These are phyloP conservation scores for Drosophila demipolita DNA, from an alignment of 2,888 invertebrate species.

Conservation along the genomic window DNA sequence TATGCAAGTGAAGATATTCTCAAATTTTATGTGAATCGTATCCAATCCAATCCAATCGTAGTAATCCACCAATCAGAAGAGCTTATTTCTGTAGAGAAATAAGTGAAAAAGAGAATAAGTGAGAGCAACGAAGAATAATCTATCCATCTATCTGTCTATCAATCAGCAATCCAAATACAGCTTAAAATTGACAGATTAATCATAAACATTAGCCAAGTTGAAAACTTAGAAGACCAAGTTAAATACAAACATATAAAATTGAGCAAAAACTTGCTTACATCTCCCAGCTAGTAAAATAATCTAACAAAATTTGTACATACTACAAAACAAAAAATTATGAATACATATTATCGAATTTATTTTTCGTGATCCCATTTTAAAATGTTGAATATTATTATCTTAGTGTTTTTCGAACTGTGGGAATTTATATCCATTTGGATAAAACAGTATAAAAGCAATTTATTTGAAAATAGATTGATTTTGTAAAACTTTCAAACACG, in stretches of 20 bases:
- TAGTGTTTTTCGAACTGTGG: background rate
- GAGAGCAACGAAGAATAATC: background rate
- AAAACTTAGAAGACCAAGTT: background rate
- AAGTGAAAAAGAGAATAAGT: background rate
- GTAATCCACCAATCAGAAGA: background rate
- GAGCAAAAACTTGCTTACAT: background rate
- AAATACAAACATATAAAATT: background rate
- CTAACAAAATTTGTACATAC: slow-evolving; percentile 11
- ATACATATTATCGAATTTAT: slow-evolving; percentile 2
- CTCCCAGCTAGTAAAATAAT: slow-evolving; percentile 16
- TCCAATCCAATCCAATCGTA: background rate
- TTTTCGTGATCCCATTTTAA: background rate
- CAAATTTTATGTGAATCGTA: background rate
- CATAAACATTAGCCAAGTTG: background rate
- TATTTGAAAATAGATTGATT: background rate
- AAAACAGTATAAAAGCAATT: background rate
- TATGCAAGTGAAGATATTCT: background rate
- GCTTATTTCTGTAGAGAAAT: background rate
- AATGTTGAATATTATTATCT: background rate
- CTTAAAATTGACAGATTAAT: background rate
- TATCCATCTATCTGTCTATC: background rate
- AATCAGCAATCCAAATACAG: background rate
- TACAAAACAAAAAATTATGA: background rate
- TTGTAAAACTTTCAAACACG: too few species aligned
- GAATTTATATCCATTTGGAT: background rate